Percentiles rank a stretch among this genome's conserved stretches.
phyloP scores from a whole-genome alignment of 2,888 invertebrate species.

The Lomographa bimaculata region DNA sequence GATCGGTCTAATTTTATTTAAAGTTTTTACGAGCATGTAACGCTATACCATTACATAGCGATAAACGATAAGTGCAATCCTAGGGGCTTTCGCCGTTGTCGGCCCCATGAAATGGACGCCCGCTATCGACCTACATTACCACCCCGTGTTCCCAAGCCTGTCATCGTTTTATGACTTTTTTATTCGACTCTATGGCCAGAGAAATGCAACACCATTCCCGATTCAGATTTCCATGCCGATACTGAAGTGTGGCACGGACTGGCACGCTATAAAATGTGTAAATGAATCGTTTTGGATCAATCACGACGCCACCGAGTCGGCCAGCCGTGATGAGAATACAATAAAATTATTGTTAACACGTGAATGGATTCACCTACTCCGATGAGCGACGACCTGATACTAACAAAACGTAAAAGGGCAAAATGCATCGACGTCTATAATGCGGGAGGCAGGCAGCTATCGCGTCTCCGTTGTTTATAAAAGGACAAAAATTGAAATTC shows the following conservation, averaged over 20 bases:
- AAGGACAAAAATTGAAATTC: slow-evolving; percentile 53
- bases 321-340: slow-evolving; percentile 31
- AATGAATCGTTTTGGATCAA: slow-evolving; percentile 55
- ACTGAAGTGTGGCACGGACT: slow-evolving; percentile 45
- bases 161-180: slow-evolving; percentile 79
- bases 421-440: slow-evolving; percentile 29
- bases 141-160: slow-evolving; percentile 76
- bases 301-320: slow-evolving; percentile 42
- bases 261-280: slow-evolving; percentile 54
- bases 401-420: slow-evolving; percentile 20
- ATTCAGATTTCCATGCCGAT: slow-evolving; percentile 67
- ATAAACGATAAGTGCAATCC: slow-evolving; percentile 75
- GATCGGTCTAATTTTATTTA: slow-evolving; percentile 55
- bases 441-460: slow-evolving; percentile 22
- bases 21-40: slow-evolving; percentile 71
- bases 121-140: slow-evolving; percentile 69
- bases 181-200: slow-evolving; percentile 71
- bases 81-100: slow-evolving; percentile 65
- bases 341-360: slow-evolving; percentile 23
- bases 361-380: slow-evolving; percentile 22
- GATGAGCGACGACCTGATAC: slow-evolving; percentile 17
- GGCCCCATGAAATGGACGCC: slow-evolving; percentile 66
- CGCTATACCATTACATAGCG: slow-evolving; percentile 70
- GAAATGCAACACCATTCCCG: slow-evolving; percentile 76
- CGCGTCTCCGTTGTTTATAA: slow-evolving; percentile 36